These are phyloP conservation scores for Apodemia duryi DNA, from an alignment of 2,888 invertebrate species.

Conservation along the genomic window DNA sequence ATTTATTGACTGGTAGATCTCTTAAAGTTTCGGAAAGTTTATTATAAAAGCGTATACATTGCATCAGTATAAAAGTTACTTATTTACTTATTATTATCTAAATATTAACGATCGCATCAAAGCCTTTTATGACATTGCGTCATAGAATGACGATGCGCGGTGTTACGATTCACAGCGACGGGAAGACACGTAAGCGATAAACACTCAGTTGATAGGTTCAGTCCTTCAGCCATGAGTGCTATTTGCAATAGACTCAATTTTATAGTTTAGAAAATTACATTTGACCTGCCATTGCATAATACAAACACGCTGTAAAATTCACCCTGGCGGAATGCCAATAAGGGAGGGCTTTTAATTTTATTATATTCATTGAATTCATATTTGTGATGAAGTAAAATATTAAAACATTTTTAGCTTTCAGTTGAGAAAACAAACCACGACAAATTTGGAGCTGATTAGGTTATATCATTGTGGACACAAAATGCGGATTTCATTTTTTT, in stretches of 20 bases:
- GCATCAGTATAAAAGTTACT: too few species aligned
- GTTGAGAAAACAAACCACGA: neutral
- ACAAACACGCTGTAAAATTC: neutral
- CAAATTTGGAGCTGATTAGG: neutral
- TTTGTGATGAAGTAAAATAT: constrained; percentile 4
- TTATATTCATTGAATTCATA: neutral
- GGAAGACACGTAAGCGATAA: neutral
- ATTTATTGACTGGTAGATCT: too few species aligned
- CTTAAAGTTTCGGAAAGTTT: too few species aligned
- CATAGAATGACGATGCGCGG: too few species aligned
- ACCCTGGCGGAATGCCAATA: constrained; percentile 8
- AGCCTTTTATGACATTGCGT: too few species aligned
- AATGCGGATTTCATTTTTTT: constrained; percentile 6
- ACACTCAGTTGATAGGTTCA: neutral
- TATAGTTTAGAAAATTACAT: neutral
- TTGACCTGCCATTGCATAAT: neutral
- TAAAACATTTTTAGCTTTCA: neutral
- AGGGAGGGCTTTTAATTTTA: constrained; percentile 5
- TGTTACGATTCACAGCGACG: too few species aligned
- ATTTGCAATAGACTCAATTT: constrained; percentile 4
- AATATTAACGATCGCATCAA: too few species aligned
- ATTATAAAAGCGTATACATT: too few species aligned
- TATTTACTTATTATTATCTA: too few species aligned
- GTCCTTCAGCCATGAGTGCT: neutral
- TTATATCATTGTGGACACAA: neutral